Evolutionary conservation across 2,113 vertebrate genomes (phyloP).

Genomic region (Corydoras maculifer): DNA sequence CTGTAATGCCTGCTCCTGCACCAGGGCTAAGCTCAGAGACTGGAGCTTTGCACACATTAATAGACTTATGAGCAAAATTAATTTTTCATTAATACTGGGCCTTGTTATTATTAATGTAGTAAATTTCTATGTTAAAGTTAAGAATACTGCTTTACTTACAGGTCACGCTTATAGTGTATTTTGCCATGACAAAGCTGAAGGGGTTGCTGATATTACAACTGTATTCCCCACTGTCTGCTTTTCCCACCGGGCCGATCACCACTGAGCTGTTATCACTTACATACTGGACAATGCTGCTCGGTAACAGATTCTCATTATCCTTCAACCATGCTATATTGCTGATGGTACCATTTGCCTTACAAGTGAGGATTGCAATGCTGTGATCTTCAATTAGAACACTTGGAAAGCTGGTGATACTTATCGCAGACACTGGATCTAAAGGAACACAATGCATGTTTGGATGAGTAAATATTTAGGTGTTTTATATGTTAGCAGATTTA

Average conservation of each 20-base stretch:
- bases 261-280: conserved; percentile 45
- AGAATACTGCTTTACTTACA: conserved; percentile 47
- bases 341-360: conserved; percentile 48
- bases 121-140: too few relatives aligned
- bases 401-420: conserved; percentile 40
- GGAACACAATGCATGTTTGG: background rate
- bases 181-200: conserved; percentile 32
- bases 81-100: too few relatives aligned
- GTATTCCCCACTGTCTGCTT: conserved; percentile 47
- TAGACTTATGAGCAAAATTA: background rate
- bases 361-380: conserved; percentile 51
- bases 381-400: conserved; percentile 46
- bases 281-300: conserved; percentile 41
- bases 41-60: background rate
- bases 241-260: conserved; percentile 42
- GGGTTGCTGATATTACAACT: conserved; percentile 56
- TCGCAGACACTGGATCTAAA: conserved; percentile 44
- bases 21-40: conserved; percentile 12
- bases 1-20: conserved; percentile 18
- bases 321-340: conserved; percentile 51
- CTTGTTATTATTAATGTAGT: too few relatives aligned
- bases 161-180: conserved; percentile 51
- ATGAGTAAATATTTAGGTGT: too few relatives aligned
- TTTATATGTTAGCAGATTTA: too few relatives aligned
- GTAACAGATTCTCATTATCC: conserved; percentile 32